Evolutionary conservation across 2,888 invertebrate species (phyloP), one percentile per base, ranked within the genome.

Genomic region (Podotricha telesiphe): DNA sequence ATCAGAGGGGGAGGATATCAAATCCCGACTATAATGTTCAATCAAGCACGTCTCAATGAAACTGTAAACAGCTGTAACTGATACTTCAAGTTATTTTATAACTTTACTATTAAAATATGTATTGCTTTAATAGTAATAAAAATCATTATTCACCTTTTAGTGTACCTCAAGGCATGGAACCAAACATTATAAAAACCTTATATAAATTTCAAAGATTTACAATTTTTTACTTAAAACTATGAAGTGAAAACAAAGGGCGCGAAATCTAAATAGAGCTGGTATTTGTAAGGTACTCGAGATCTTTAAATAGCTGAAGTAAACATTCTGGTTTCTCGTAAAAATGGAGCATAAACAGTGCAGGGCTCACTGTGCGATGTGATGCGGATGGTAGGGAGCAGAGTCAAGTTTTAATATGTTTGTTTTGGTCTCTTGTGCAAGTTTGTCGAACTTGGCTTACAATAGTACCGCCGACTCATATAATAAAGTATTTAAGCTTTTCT

Each of bases 401-500:
- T 70, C 71, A 74, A 50, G 67, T 68, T 72, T 71, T 70, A 72
- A 68, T 69, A 59, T 73, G 69, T 74, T 68, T 68, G 69, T 72
- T 68, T 47, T 59, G 50, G 34, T 47, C 42, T 65, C 64, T 63
- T 67, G 67, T 53, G 55, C 68, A 50, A 71, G 72, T 74, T 73
- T 37, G 68, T 68, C 65, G 42, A 67, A 65, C 45, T 64, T 37
- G 68, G 65, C 48, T 64, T 67, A 73, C 73, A 71, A 72, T 69
- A 61, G 67, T 67, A 65, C 65, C 65, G 69, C 37, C 62, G 67
- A 34, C 47, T 48, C 13, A 19, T 48, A 37, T 47, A 62, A 48
- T 62, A 34, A 34, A 62, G 62, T 34, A 48, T 48, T 45, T 28
- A 19, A 62, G 62, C 37, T 50, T 34, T 62, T 34, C 48, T 48